Evolutionary conservation across 2,888 invertebrate species (phyloP).

Genomic region (Nomada lathburiana): DNA sequence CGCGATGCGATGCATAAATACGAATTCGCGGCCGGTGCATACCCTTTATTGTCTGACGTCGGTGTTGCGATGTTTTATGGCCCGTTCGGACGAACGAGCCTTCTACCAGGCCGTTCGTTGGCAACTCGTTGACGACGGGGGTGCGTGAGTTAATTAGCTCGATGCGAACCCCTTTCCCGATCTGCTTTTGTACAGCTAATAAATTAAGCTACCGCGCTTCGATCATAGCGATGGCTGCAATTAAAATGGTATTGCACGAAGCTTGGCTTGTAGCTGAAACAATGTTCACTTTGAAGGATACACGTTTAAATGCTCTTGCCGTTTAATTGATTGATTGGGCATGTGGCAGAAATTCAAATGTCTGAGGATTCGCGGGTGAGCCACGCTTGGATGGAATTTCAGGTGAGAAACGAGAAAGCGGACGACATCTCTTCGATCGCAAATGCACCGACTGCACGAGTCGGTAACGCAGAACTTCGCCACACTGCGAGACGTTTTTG

Average conservation of each 20-base stretch:
- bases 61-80: neutral
- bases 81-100: neutral
- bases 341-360: neutral
- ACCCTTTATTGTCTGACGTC: slow-evolving; percentile 20
- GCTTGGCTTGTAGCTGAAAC: neutral
- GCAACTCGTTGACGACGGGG: neutral
- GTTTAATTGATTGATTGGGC: neutral
- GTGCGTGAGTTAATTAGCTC: slow-evolving; percentile 42
- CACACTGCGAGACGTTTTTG: neutral
- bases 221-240: neutral
- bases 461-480: slow-evolving; percentile 62
- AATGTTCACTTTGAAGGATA: neutral
- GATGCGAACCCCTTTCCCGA: slow-evolving; percentile 25
- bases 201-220: slow-evolving; percentile 11
- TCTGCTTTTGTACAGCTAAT: slow-evolving; percentile 29
- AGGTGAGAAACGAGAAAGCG: neutral
- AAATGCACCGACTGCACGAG: slow-evolving; percentile 25
- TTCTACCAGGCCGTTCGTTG: slow-evolving; percentile 4
- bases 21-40: slow-evolving; percentile 43
- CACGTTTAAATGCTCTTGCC: neutral
- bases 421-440: slow-evolving; percentile 58
- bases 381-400: neutral
- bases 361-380: too few species aligned
- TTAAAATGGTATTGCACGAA: neutral
- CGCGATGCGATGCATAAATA: slow-evolving; percentile 9